Conservation (phyloP, 2,888 invertebrate species). For the Drosophila siamana region DNA sequence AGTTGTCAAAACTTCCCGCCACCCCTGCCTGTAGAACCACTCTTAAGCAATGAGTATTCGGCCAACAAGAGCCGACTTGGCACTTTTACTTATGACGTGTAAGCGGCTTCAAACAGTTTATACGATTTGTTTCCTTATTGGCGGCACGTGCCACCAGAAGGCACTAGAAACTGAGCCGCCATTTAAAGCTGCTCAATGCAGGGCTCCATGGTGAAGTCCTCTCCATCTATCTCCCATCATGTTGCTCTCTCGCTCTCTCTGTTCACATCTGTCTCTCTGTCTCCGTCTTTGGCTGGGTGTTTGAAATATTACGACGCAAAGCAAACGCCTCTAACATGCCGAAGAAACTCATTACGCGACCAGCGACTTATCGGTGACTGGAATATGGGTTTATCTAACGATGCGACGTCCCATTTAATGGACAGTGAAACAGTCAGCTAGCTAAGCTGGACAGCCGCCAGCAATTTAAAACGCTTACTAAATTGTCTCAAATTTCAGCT, state of each 20-base stretch:
- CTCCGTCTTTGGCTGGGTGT: conserved; percentile 24
- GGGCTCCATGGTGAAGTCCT: conserved; percentile 27
- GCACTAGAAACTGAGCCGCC: conserved; percentile 37
- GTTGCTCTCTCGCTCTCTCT: not conserved
- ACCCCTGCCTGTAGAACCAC: conserved; percentile 4
- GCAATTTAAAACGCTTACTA: conserved; percentile 70
- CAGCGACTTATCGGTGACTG: conserved; percentile 30
- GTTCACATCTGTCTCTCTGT: not conserved
- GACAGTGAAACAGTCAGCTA: conserved; percentile 35
- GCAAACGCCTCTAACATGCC: not conserved
- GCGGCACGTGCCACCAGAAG: conserved; percentile 67
- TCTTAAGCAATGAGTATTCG: conserved; percentile 1
- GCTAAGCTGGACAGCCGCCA: conserved; percentile 39
- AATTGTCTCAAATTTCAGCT: conserved; percentile 74
- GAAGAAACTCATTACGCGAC: conserved; percentile 47
- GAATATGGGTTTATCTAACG: conserved; percentile 51
- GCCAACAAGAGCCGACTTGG: conserved; percentile 26
- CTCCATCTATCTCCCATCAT: no score
- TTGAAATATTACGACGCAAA: conserved; percentile 26
- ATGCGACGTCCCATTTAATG: conserved; percentile 47
- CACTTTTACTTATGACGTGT: conserved; percentile 76
- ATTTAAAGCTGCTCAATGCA: conserved; percentile 46
- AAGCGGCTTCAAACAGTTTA: conserved; percentile 78
- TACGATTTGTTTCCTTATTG: conserved; percentile 79
- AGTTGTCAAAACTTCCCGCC: conserved; percentile 29